Evolutionary conservation across 1,140 invertebrate species (phyloP), one percentile per base, ranked within the genome.

Genomic region (Zaprionus gabonicus): DNA sequence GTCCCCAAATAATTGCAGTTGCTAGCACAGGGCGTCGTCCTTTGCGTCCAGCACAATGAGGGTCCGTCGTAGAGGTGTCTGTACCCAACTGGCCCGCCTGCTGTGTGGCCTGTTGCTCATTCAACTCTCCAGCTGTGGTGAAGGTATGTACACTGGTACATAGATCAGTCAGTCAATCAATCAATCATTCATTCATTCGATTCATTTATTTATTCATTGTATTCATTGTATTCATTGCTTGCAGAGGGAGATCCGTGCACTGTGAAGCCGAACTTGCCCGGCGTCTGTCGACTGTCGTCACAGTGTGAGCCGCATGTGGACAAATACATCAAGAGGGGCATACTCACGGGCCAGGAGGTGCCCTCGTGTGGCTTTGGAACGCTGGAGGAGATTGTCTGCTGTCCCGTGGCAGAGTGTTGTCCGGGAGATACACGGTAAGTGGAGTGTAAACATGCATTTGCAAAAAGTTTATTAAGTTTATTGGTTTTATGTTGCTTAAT

Each of bases 371-470:
- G 84, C n/a, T 72, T 92, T 15, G 34, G 17, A 2, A 9, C 53
- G 7, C 55, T 27, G 23, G 91, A 85, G 31, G 91, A 92, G 75
- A 83, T 92, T 9, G 67, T 92, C 9, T 92, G 91, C 58, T 92
- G 91, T 65, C 91, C 91, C 7, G 17, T 56, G 1, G 55, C 12
- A 5, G 74, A 79, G 2, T 87, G 84, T 44, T 88, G 84, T 60
- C 28, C 28, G 4, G 46, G 73, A 31, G 70, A 74, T 57, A 56
- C 63, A n/a, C 4, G 41, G 56, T 76, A 67, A 64, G 58, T 2
- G 23, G 20, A n/a, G 20, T 44, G 17, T 31, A 9, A 31, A 23
- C 4, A 55, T 13, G 23, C 5, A n/a, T 17, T 12, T 34, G 12
- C 44, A 12, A 28, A 49, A 27, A 25, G 3, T 20, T 12, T 46